Evolutionary conservation across 64 coral and sea anemone genomes (phyloP), one percentile per base, ranked within the genome.

Genomic region (Pocillopora damicornis): DNA sequence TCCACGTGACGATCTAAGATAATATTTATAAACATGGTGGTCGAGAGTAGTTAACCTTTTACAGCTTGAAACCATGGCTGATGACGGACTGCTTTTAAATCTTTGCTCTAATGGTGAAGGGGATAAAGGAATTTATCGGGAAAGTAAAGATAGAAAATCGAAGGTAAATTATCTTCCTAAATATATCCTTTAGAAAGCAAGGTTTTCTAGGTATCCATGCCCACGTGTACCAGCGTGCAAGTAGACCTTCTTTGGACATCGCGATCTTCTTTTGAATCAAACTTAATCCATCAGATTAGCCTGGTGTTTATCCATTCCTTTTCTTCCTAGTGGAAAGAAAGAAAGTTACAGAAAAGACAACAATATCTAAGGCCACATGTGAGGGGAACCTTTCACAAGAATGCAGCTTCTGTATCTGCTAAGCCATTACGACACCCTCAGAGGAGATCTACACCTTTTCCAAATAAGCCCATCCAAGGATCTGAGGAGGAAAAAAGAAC

Each of bases 301-400:
- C 57, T 7, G 13, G 57, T 59, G 0, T 5, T 9, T 87, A 30
- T 63, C 37, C 16, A 13, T 23, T 78, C 2, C 37, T 74, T 25
- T 59, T 35, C 13, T n/a, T 58, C 79, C 34, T 76, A 90, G 89
- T 90, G 89, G 89, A 90, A 75, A 26, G 89, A 90, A 90, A 76
- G 89, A 58, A 90, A 73, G 18, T 37, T 75, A 36, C 80, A 76
- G 60, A 90, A 75, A 17, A 76, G 73, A 76, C 51, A 77, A 22
- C 30, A 72, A 26, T 85, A 72, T 18, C 72, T 74, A 20, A 61
- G 61, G 60, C 30, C 56, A 11, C 13, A 18, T 61, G 68, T 25
- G 8, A 61, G 13, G 13, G 20, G 76, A 22, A 8, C 22, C 0
- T 18, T 23, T 34, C 74, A 23, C 13, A 87, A 5, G n/a, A 35